Conservation (phyloP, 1,140 invertebrate species). For the Holotrichia oblita region DNA sequence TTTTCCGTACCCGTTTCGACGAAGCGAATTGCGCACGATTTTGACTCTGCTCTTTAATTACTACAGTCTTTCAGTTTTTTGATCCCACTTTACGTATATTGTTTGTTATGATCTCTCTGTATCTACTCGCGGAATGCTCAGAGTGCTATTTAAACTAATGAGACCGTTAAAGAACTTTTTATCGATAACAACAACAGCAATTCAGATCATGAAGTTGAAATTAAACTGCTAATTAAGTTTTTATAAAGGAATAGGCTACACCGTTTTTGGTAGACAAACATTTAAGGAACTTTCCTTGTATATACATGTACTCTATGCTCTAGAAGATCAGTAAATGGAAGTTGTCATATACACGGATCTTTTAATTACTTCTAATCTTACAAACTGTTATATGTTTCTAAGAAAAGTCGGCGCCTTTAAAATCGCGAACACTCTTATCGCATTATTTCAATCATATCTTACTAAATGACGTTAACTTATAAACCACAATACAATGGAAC, state of each 20-base stretch:
- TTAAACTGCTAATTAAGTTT: constrained; percentile 9
- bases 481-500: too few species aligned
- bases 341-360: too few species aligned
- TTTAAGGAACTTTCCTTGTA: too few species aligned
- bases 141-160: constrained; percentile 3
- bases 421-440: too few species aligned
- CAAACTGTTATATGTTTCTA: too few species aligned
- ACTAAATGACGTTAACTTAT: too few species aligned
- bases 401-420: too few species aligned
- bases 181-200: background rate
- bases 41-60: background rate
- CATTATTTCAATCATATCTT: too few species aligned
- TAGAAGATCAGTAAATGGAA: too few species aligned
- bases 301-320: too few species aligned
- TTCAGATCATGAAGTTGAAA: background rate
- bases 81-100: background rate
- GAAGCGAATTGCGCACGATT: background rate
- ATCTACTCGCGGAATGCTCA: background rate
- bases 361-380: too few species aligned
- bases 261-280: background rate
- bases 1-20: background rate
- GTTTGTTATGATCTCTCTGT: background rate
- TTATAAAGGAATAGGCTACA: background rate
- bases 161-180: background rate
- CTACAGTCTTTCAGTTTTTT: constrained; percentile 7